phyloP scores from a whole-genome alignment of 2,797 vertebrate genomes.

The Pangasius sanitwongsei region DNA sequence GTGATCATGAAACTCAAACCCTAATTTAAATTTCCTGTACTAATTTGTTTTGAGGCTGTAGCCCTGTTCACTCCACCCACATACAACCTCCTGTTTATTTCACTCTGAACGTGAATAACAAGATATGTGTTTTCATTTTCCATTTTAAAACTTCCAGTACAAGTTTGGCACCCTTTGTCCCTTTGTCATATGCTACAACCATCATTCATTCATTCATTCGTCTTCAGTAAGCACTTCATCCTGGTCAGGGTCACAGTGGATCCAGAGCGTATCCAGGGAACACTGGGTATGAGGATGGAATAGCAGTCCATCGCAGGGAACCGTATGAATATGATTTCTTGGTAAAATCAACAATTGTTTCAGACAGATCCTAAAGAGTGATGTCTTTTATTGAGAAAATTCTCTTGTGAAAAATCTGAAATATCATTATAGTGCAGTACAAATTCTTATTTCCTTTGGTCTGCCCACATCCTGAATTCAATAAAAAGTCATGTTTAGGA shows the following conservation, averaged over 20 bases:
- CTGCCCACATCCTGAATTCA: constrained; percentile 27
- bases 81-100: constrained; percentile 24
- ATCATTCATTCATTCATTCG: not conserved
- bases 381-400: not conserved
- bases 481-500: constrained; percentile 40
- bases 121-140: not conserved
- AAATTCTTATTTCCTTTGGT: constrained; percentile 9
- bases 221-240: not conserved
- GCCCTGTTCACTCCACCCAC: constrained; percentile 12
- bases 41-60: not conserved
- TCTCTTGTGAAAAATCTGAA: constrained; percentile 2
- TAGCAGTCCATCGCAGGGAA: not conserved
- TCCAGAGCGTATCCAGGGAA: not conserved
- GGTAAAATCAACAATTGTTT: not conserved
- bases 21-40: not conserved
- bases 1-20: not conserved
- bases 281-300: not conserved
- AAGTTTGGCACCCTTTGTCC: not conserved
- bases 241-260: not conserved
- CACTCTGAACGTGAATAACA: constrained; percentile 1
- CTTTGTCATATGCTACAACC: not conserved
- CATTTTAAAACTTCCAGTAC: constrained; percentile 10
- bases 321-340: not conserved
- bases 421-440: not conserved
- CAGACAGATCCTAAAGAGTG: not conserved